Evolutionary conservation across 2,113 vertebrate genomes (phyloP).

Genomic region (Carettochelys insculpta): DNA sequence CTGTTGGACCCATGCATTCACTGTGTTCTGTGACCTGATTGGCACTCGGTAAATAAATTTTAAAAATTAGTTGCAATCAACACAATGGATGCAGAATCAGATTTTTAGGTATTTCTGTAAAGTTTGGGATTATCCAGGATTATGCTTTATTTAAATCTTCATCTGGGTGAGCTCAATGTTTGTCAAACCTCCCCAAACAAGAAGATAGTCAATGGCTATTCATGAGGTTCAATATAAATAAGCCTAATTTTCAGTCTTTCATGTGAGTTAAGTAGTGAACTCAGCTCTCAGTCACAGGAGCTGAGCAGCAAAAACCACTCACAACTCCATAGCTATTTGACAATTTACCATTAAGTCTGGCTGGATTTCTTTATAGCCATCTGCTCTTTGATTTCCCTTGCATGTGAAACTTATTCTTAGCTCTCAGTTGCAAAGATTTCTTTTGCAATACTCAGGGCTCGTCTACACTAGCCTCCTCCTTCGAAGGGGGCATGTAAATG

Average conservation of each 20-base stretch:
- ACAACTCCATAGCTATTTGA: background rate
- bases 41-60: background rate
- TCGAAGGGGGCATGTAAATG: too few relatives aligned
- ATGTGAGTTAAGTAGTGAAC: background rate
- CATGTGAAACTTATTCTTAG: slow-evolving; percentile 58
- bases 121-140: background rate
- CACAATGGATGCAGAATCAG: background rate
- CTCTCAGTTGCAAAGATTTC: slow-evolving; percentile 34
- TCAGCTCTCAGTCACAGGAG: background rate
- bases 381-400: slow-evolving; percentile 33
- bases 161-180: background rate
- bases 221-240: background rate
- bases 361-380: slow-evolving; percentile 44
- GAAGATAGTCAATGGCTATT: background rate
- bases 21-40: background rate
- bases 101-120: background rate
- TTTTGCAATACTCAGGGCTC: background rate
- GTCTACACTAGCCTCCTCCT: too few relatives aligned
- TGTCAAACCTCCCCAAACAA: background rate
- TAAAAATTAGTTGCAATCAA: background rate
- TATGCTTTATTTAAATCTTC: background rate
- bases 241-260: background rate
- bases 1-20: too few relatives aligned
- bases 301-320: background rate
- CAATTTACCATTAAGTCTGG: background rate